These are phyloP conservation scores for Aythya baeri DNA, from an alignment of 2,113 vertebrate species.

Conservation along the genomic window DNA sequence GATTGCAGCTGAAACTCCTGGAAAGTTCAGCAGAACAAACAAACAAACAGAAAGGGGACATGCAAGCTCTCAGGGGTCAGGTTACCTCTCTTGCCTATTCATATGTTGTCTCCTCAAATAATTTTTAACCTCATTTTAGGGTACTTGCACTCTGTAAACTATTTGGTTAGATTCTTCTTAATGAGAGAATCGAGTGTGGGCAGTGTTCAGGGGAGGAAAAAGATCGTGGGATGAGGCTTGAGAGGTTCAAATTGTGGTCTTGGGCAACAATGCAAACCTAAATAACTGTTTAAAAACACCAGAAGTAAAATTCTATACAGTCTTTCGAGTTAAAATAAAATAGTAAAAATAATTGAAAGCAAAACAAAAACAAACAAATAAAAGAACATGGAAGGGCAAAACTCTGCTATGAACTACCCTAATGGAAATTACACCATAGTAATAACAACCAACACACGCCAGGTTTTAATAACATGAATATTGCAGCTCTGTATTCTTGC, in stretches of 20 bases:
- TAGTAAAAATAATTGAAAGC: background rate
- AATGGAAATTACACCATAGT: background rate
- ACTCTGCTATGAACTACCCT: background rate
- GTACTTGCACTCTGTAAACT: background rate
- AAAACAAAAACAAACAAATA: too few relatives aligned
- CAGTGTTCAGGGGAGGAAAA: background rate
- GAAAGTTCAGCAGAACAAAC: background rate
- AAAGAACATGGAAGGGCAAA: background rate
- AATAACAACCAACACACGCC: background rate
- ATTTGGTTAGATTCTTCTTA: background rate
- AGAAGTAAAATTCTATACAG: background rate
- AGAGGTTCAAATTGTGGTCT: background rate
- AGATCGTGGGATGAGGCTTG: constrained; percentile 9
- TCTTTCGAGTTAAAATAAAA: background rate
- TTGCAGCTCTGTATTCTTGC: background rate
- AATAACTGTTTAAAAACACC: background rate
- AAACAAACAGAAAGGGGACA: constrained; percentile 31
- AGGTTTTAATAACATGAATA: background rate
- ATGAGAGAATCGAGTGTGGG: background rate
- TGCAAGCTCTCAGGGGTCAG: background rate
- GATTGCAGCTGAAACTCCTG: background rate
- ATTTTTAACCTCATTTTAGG: background rate
- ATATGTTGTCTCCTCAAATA: background rate
- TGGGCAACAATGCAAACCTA: background rate
- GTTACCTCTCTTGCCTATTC: background rate